Evolutionary conservation across 2,797 vertebrate genomes (phyloP), one percentile per base, ranked within the genome.

Genomic region (Poeciliopsis gracilis): DNA sequence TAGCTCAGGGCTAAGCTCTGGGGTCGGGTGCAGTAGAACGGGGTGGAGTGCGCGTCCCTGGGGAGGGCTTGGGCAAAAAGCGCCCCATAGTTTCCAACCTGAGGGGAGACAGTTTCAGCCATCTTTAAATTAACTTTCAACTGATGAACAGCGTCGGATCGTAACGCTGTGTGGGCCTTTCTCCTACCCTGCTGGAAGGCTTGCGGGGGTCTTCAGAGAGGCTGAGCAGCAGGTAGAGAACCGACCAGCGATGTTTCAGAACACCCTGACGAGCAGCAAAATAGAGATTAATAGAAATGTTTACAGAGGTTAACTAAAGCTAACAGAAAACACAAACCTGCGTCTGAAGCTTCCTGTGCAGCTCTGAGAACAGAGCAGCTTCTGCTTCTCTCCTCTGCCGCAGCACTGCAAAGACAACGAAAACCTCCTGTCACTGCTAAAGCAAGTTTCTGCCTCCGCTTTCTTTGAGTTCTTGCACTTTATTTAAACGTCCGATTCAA

Each of bases 121-220:
- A 43, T 69, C 8, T 38, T 61, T 61, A 38, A 38, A 66, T 69
- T 43, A 1, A 46, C 4, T 25, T 43, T 33, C 4, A 57, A 30
- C 47, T 30, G 4, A 30, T 43, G 41, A 18, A 33, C 51, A 18
- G 18, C 6, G 4, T 9, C 4, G 33, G 43, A 66, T 16, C 12
- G 15, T 41, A 28, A 12, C 11, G 28, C 25, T 18, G 69, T 20
- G 30, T 76, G 71, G 45, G 1, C 33, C 36, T 25, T 0, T 4
- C 86, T 85, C 79, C 66, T 43, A 98, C 98, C 96, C 98, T 97
- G 89, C 89, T 94, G 75, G 97, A 94, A 0, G 97, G 97, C 84
- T 97, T 99, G 57, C 97, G 97, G 18, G 98, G 98, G 88, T 99
- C 98, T 92, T 99, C 98, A 87, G 97, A 98, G 77, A 99, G 97